Base-by-base conservation (phyloP, 2,888 invertebrate species). In the Neoaliturus tenellus region DNA sequence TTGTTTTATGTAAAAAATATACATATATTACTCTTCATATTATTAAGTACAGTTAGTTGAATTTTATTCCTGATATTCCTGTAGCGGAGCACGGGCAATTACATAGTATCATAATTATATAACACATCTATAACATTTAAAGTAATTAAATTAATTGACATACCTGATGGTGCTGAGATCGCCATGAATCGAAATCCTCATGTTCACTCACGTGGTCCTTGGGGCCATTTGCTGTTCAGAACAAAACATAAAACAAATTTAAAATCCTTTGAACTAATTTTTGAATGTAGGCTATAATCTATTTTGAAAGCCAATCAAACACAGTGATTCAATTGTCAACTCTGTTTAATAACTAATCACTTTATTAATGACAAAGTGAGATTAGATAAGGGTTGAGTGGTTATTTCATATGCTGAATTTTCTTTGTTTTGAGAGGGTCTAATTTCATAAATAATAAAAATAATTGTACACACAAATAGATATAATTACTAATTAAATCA, bases 161-260 rank as follows among this genome's bases (percentile, higher is more conserved):
- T 31, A 92, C 93, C 90, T 93, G 93, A 90, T 95, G 94, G 88
- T 92, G 92, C 90, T 95, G 95, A 89, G 93, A 94, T 91, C 95
- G 93, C 95, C 95, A 95, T 92, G 95, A 94, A 92, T 95, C 95
- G 91, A 95, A 93, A 92, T 95, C 95, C 92, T 95, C 95, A 89
- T 94, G 94, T 88, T 94, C 94, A 90, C 93, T 95, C 93, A 94
- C 92, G 93, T 95, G 94, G 91, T 95, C 95, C 93, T 95, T 95
- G 91, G 94, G 93, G 93, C 94, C 95, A 94, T 95, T 95, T 93
- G 94, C 93, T 91, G 94, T 94, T 44, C 3, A 12, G 12, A 39
- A 71, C 71, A 71, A 69, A 31, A 39, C 35, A 17, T 44, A 2
- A 55, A 55, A 48, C n/a, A 48, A 44, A 44, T 14, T 44, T 44